Evolutionary conservation across 64 coral and sea anemone genomes (phyloP).

Genomic region (Montipora sp.): DNA sequence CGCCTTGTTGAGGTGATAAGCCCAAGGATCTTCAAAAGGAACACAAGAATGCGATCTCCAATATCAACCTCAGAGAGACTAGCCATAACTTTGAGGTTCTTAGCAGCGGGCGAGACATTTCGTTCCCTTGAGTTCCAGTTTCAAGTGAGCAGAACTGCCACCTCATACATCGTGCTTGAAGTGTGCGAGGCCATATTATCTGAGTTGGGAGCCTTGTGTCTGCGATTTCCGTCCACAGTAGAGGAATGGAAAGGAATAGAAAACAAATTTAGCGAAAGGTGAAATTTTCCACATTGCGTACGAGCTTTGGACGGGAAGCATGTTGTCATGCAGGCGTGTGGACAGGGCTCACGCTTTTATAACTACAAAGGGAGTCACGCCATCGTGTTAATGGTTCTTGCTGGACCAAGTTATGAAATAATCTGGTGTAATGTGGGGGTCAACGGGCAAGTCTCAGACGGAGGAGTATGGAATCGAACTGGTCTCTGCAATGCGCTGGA

Average conservation of each 20-base stretch:
- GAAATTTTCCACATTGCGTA: constrained; percentile 45
- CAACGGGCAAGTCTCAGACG: constrained; percentile 39
- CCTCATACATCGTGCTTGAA: background rate
- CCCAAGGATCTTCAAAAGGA: background rate
- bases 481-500: constrained; percentile 16
- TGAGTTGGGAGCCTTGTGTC: constrained; percentile 36
- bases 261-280: constrained; percentile 44
- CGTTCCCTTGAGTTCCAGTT: background rate
- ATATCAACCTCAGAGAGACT: background rate
- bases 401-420: constrained; percentile 52
- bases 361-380: constrained; percentile 64
- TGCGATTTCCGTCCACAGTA: constrained; percentile 39
- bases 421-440: constrained; percentile 41
- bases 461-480: constrained; percentile 58
- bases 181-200: constrained; percentile 32
- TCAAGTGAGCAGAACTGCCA: background rate
- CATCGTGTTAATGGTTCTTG: constrained; percentile 62
- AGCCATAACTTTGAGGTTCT: too few species aligned
- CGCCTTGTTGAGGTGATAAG: background rate
- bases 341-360: constrained; percentile 29
- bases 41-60: background rate
- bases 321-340: constrained; percentile 30
- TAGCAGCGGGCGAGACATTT: too few species aligned
- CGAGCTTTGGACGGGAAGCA: constrained; percentile 30
- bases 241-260: constrained; percentile 46